Conservation (phyloP, 2,888 invertebrate genomes). For the Ecliptopera silaceata region DNA sequence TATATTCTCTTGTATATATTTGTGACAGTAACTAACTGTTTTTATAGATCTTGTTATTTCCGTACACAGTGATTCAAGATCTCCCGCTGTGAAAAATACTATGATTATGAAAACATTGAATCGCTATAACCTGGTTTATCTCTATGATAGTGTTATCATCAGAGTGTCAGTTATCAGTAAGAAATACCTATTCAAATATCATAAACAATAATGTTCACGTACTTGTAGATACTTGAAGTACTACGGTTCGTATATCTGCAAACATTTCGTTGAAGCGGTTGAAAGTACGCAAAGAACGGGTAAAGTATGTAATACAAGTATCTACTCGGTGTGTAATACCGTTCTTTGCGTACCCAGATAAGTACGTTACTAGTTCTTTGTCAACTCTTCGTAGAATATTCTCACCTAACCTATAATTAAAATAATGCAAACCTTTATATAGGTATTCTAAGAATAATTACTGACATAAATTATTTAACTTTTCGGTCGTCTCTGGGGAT, state of each 20-base stretch:
- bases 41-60: background rate
- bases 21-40: background rate
- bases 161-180: slow-evolving; percentile 13
- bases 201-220: slow-evolving; percentile 1
- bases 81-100: slow-evolving; percentile 15
- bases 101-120: slow-evolving; percentile 21
- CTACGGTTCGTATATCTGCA: background rate
- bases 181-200: slow-evolving; percentile 3
- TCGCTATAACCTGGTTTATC: slow-evolving; percentile 10
- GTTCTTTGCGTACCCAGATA: too few relatives aligned
- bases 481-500: too few relatives aligned
- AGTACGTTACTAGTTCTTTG: too few relatives aligned
- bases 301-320: too few relatives aligned
- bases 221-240: background rate
- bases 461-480: too few relatives aligned
- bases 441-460: too few relatives aligned
- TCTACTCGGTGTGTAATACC: too few relatives aligned
- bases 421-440: too few relatives aligned
- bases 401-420: too few relatives aligned
- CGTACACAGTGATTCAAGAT: slow-evolving; percentile 1
- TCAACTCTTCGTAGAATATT: too few relatives aligned
- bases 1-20: background rate
- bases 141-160: slow-evolving; percentile 16
- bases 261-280: too few relatives aligned
- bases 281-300: too few relatives aligned